Evolutionary conservation across 1,140 invertebrate species (phyloP).

Genomic region (Drosophila micromelanica): DNA sequence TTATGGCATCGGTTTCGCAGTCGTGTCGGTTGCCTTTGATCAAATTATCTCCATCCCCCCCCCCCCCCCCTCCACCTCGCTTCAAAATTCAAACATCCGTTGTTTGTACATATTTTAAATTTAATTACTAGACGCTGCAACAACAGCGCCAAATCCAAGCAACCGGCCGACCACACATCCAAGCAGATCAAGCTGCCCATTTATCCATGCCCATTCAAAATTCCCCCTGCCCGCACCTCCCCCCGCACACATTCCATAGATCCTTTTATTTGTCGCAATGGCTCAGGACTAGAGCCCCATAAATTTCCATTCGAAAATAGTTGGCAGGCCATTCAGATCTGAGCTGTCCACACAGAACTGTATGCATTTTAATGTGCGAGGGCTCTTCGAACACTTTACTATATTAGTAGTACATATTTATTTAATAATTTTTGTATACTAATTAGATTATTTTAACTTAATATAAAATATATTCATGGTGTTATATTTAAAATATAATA

Average conservation of each 20-base stretch:
- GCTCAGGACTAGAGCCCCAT: slow-evolving; percentile 42
- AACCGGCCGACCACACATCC: slow-evolving; percentile 35
- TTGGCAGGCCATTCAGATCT: slow-evolving; percentile 68
- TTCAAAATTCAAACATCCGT: slow-evolving; percentile 69
- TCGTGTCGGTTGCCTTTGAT: slow-evolving; percentile 67
- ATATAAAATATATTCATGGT: no score
- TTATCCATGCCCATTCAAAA: background rate
- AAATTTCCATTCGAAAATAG: slow-evolving; percentile 67
- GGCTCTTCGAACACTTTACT: background rate
- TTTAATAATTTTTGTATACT: background rate
- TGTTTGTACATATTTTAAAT: slow-evolving; percentile 79
- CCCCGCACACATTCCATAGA: slow-evolving; percentile 16
- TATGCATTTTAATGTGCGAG: slow-evolving; percentile 30
- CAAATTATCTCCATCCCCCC: slow-evolving; percentile 66
- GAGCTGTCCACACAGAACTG: slow-evolving; percentile 44
- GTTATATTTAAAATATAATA: no score
- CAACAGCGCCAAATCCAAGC: slow-evolving; percentile 66
- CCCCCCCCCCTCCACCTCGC: slow-evolving; percentile 49
- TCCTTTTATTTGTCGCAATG: slow-evolving; percentile 65
- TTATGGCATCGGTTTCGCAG: slow-evolving; percentile 50
- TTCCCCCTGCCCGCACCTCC: no score
- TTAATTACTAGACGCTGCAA: slow-evolving; percentile 72
- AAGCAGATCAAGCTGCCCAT: slow-evolving; percentile 40
- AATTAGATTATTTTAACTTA: no score
- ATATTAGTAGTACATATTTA: background rate